Evolutionary conservation across 2,888 invertebrate genomes (phyloP), one percentile per base, ranked within the genome.

Genomic region (Netelia virgata): DNA sequence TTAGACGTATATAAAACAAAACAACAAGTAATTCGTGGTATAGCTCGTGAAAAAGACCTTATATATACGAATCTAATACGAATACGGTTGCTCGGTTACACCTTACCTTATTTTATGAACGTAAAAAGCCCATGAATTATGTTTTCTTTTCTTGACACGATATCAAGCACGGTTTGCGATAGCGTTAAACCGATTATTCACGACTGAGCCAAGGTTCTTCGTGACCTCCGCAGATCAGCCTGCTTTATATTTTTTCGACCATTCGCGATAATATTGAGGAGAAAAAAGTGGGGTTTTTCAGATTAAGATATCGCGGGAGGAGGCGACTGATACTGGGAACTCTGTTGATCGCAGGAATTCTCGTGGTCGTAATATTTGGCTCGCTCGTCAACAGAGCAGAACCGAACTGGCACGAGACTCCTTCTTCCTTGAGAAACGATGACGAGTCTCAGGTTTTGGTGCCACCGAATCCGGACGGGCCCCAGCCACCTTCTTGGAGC

Each of bases 401-500:
- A 8, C 8, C 36, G 8, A 36, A 23, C 73, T 91, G 20, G 53
- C 72, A 41, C 14, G 11, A 11, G 18, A 16, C 36, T 70, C 28
- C 11, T 3, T 59, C 16, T 9, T 2, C n/a, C 3, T 43, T 63
- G 77, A 16, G 50, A 28, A 64, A 82, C 93, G 93, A 68, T 90
- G 90, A 90, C 90, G 61, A 93, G 1, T 1, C 59, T 6, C 69
- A 18, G 83, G 89, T 84, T 86, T 75, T 94, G 1, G 93, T 94
- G 68, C 97, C 96, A 0, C 96, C 96, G 0, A 96, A 97, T 93
- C 96, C 97, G 0, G 95, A 95, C 83, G 93, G 94, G 55, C 94
- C 95, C 0, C 94, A 95, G 53, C 96, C 96, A 16, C 95, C 97
- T 0, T 97, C 97, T 0, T 93, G 94, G 16, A 97, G 97, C 3